Evolutionary conservation across 2,797 vertebrate species (phyloP), one percentile per base, ranked within the genome.

Genomic region (Manis crassicaudata): DNA sequence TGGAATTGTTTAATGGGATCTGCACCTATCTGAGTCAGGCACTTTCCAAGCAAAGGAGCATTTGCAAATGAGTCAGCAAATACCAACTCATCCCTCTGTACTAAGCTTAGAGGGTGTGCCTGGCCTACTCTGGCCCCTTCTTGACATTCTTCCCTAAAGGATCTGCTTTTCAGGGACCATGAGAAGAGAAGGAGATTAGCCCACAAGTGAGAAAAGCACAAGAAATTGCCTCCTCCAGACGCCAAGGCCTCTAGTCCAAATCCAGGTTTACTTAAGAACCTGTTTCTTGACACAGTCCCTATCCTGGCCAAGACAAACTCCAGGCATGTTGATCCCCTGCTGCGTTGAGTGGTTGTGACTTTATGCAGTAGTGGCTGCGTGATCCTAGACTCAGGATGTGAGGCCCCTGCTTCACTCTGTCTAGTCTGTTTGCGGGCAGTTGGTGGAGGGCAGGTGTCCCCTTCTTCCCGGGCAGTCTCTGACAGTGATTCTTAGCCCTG

Each of bases 201-300:
- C 52, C 58, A 29, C 4, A 16, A 25, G 0, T 20, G 21, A 32
- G 4, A 6, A 27, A 8, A 6, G 25, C 54, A 58, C 35, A 13
- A 67, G 18, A 43, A 0, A 18, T 0, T 3, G 7, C 67, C 87
- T 83, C 8, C 12, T 67, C 12, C 50, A 68, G 63, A 65, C 20
- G 32, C 80, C 17, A 18, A 43, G 56, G 52, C 70, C 56, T 77
- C 29, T 56, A 18, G 58, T 84, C 54, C 58, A 58, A 29, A 92
- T 75, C 83, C 25, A 9, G 68, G 95, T 98, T 97, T 97, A 75
- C 92, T 90, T 82, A 97, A 95, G 95, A 97, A 96, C 96, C 80
- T 94, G 95, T 96, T 97, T 97, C 77, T 77, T 88, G 62, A 81
- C 20, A 4, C 35, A 12, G 63, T 40, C 14, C 16, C 32, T 17